Base-by-base conservation (phyloP, 1,140 invertebrate genomes). In the Drusus annulatus region DNA sequence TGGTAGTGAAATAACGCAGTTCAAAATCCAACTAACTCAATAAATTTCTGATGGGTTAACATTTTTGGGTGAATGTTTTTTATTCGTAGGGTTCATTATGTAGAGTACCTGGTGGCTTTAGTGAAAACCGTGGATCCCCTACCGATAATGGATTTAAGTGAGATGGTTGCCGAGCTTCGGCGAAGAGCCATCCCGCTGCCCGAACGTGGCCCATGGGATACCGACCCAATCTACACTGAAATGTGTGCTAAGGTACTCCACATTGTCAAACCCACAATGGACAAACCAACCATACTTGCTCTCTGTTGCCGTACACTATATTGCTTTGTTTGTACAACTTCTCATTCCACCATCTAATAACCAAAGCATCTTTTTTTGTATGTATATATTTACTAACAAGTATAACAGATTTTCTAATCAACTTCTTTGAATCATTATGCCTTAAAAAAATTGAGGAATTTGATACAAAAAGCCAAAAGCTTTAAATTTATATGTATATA, bases 91-190 rank as follows among this genome's bases (percentile, higher is more conserved):
- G 90, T 92, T 85, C 97, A 98, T 92, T 98, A 98, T 91, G 94
- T 97, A 89, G 97, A 98, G 90, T 98, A 98, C 92, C 93, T 99
- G 91, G 95, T 96, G 86, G 92, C 91, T 84, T 91, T 96, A 86
- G 95, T 98, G 89, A 92, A 95, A 85, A 92, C 92, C 83, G 90
- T 98, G 87, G 97, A 98, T 90, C 97, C 97, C 1, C 92, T 98
- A 84, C 91, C 93, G 74, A 95, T 98, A 84, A 94, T 98, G 92
- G 94, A 95, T 87, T 91, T 94, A 84, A 92, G 93, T 83, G 96
- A 97, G 85, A 94, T 97, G 83, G 92, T 96, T 84, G 96, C 96
- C 86, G 95, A 96, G 87, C 91, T 97, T 86, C 92, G 95, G 81
- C 93, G 95, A 85, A 92, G 95, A 85, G 95, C 94, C 85, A 93